Percentiles rank a stretch among this genome's conserved stretches.
These are phyloP conservation scores for Prietella phreatophila DNA, from an alignment of 2,113 vertebrate genomes.

Conservation along the genomic window DNA sequence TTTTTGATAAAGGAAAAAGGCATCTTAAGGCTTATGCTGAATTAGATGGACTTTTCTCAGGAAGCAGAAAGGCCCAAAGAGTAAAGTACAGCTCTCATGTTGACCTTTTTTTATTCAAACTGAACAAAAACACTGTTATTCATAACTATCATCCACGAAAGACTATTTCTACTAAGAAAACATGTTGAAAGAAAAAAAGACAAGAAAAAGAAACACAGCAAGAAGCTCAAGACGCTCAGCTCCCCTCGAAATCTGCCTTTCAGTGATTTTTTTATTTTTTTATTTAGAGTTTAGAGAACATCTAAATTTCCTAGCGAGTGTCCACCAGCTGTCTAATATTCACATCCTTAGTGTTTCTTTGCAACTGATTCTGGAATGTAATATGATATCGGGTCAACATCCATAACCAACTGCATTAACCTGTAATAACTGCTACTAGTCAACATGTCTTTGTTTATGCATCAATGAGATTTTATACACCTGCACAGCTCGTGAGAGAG, in stretches of 20 bases:
- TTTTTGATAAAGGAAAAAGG: slow-evolving; percentile 60
- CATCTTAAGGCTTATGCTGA: slow-evolving; percentile 75
- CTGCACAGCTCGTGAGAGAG: slow-evolving; percentile 64
- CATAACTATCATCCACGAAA: slow-evolving; percentile 56
- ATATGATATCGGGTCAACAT: slow-evolving; percentile 69
- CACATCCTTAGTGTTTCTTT: slow-evolving; percentile 56
- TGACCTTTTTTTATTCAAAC: slow-evolving; percentile 54
- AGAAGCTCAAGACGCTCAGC: slow-evolving; percentile 47
- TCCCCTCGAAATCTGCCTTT: slow-evolving; percentile 44
- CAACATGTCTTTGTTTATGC: slow-evolving; percentile 67
- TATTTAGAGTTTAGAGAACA: slow-evolving; percentile 36
- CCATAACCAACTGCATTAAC: slow-evolving; percentile 64
- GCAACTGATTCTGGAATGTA: slow-evolving; percentile 67
- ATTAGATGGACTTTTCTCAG: slow-evolving; percentile 57
- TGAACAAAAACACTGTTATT: slow-evolving; percentile 57
- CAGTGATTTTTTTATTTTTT: slow-evolving; percentile 34
- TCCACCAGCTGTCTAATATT: slow-evolving; percentile 54
- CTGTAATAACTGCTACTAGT: slow-evolving; percentile 55
- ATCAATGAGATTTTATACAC: slow-evolving; percentile 48
- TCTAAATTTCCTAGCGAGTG: slow-evolving; percentile 48
- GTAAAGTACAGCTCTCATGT: slow-evolving; percentile 56
- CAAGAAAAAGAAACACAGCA: slow-evolving; percentile 52
- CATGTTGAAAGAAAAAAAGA: slow-evolving; percentile 49
- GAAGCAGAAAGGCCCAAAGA: slow-evolving; percentile 58
- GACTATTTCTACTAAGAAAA: slow-evolving; percentile 59